Conservation (phyloP, 2,888 invertebrate species). For the Augochlorella aurata region DNA sequence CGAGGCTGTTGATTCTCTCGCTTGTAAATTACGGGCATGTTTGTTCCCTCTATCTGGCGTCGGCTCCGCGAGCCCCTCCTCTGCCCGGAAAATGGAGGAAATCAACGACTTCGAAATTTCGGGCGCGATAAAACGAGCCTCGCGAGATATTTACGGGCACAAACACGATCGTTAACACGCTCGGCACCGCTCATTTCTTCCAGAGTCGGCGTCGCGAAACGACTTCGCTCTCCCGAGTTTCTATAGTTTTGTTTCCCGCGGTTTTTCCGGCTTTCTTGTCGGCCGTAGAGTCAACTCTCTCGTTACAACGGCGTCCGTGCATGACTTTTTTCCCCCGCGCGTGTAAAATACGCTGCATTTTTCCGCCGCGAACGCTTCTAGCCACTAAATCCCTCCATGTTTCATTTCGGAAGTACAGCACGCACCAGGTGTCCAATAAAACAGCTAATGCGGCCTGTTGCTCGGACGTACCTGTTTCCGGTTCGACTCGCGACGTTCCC, state of each 20-base stretch:
- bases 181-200: neutral
- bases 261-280: neutral
- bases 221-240: neutral
- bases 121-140: constrained; percentile 31
- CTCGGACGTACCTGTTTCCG: constrained; percentile 46
- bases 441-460: constrained; percentile 68
- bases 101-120: constrained; percentile 19
- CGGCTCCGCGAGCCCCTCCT: neutral
- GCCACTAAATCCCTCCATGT: constrained; percentile 34
- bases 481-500: constrained; percentile 12
- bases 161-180: constrained; percentile 32
- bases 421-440: constrained; percentile 65
- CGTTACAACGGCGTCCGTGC: too few relatives aligned
- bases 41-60: constrained; percentile 36
- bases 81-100: neutral
- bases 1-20: constrained; percentile 40
- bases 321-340: neutral
- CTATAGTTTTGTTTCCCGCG: neutral
- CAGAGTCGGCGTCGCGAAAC: neutral
- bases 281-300: too few relatives aligned
- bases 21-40: constrained; percentile 49
- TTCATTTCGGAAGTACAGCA: constrained; percentile 31
- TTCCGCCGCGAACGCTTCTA: constrained; percentile 11
- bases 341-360: neutral
- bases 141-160: constrained; percentile 31